phyloP scores from a whole-genome alignment of 2,113 vertebrate species.

The Sylvietta virens region DNA sequence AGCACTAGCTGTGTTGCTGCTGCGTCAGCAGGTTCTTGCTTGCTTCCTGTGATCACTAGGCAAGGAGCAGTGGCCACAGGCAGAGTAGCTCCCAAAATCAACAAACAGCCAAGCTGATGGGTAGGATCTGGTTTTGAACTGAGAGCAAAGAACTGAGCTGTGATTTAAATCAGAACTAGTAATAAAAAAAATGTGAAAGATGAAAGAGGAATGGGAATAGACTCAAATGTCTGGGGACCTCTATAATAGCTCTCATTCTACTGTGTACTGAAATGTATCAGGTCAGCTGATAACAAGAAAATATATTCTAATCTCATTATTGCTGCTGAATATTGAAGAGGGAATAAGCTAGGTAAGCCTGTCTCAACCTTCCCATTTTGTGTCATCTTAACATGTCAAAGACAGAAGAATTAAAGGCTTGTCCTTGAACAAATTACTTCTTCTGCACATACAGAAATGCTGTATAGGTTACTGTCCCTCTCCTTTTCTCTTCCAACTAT shows the following conservation, averaged over 20 bases:
- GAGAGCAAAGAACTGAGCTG: neutral
- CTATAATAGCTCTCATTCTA: neutral
- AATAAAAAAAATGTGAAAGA: constrained; percentile 13
- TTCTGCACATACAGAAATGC: neutral
- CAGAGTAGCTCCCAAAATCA: neutral
- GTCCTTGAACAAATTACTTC: neutral
- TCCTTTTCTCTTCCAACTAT: neutral
- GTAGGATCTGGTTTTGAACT: neutral
- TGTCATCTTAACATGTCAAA: neutral
- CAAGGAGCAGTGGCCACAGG: neutral
- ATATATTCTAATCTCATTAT: constrained; percentile 20
- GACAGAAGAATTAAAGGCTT: neutral
- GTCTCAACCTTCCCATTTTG: neutral
- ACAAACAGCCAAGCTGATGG: neutral
- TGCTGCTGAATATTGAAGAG: constrained; percentile 4
- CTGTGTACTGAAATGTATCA: neutral
- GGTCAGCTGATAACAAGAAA: neutral
- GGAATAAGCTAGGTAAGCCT: neutral
- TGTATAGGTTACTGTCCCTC: neutral
- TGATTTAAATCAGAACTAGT: neutral
- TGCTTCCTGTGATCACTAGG: neutral
- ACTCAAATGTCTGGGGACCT: neutral
- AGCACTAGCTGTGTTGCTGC: neutral
- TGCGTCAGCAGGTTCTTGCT: neutral
- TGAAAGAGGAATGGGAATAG: neutral